These are phyloP conservation scores for Perodicticus potto DNA, from an alignment of 2,797 vertebrate genomes.

Conservation along the genomic window DNA sequence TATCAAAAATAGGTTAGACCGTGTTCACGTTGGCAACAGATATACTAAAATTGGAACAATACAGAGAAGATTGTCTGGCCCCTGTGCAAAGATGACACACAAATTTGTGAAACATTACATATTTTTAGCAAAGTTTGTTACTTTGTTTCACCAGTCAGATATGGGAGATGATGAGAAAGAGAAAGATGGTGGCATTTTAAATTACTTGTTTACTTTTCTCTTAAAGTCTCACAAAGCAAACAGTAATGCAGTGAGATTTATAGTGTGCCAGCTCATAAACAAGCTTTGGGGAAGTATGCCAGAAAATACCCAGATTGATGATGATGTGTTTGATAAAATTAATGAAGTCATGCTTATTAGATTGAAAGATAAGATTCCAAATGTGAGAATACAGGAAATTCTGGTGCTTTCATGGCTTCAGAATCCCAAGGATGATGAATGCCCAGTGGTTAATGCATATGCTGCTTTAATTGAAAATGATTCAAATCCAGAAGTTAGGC, in stretches of 20 bases:
- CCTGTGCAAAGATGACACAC: no score
- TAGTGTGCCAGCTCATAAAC: conserved; percentile 96
- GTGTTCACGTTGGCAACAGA: no score
- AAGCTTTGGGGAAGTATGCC: conserved; percentile 96
- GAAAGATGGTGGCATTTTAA: conserved; percentile 91
- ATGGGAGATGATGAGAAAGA: conserved; percentile 84
- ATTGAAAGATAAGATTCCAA: conserved; percentile 96
- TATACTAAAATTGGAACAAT: no score
- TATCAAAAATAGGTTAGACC: no score
- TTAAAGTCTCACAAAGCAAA: conserved; percentile 94
- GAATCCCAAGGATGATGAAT: conserved; percentile 94
- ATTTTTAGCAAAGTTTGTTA: conserved; percentile 94
- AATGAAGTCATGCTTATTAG: conserved; percentile 96
- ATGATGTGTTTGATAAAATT: conserved; percentile 95
- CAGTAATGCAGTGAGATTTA: conserved; percentile 95
- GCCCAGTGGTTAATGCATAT: conserved; percentile 94
- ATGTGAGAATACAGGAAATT: conserved; percentile 96
- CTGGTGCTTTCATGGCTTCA: conserved; percentile 96
- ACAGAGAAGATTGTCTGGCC: no score
- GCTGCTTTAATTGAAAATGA: conserved; percentile 94
- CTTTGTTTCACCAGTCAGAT: conserved; percentile 91
- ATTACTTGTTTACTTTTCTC: conserved; percentile 94
- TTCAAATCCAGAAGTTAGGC: conserved; percentile 94
- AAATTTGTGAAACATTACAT: no score
- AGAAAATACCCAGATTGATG: conserved; percentile 97